Percentiles rank a stretch among this genome's conserved stretches.
Conservation (phyloP, 2,113 vertebrate species). For the Entomyzon cyanotis region DNA sequence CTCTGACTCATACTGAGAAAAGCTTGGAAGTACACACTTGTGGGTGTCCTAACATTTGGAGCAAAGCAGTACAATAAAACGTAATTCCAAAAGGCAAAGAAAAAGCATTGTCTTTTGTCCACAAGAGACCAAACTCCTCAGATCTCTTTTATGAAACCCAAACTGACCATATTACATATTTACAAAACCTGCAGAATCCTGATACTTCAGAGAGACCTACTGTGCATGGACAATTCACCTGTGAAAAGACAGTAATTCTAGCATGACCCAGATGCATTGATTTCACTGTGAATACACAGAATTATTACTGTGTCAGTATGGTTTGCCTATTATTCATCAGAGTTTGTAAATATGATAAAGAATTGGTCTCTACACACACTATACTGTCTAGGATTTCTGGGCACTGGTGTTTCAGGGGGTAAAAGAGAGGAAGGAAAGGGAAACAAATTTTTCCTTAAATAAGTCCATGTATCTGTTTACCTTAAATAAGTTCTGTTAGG, state of each 20-base stretch:
- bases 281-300: neutral
- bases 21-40: neutral
- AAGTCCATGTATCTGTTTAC: neutral
- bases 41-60: neutral
- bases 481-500: neutral
- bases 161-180: neutral
- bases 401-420: neutral
- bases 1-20: slow-evolving; percentile 12
- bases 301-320: neutral
- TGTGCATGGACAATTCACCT: neutral
- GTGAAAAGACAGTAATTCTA: neutral
- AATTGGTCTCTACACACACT: neutral
- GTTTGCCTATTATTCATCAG: neutral
- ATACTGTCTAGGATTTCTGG: neutral
- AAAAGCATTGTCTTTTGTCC: neutral
- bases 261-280: neutral
- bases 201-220: neutral
- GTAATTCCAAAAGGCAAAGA: neutral
- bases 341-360: neutral
- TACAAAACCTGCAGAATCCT: neutral
- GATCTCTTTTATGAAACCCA: neutral
- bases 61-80: neutral
- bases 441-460: neutral
- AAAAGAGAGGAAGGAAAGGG: neutral
- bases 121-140: neutral